Conservation (phyloP, 2,113 vertebrate genomes). For the Salminus brasiliensis region DNA sequence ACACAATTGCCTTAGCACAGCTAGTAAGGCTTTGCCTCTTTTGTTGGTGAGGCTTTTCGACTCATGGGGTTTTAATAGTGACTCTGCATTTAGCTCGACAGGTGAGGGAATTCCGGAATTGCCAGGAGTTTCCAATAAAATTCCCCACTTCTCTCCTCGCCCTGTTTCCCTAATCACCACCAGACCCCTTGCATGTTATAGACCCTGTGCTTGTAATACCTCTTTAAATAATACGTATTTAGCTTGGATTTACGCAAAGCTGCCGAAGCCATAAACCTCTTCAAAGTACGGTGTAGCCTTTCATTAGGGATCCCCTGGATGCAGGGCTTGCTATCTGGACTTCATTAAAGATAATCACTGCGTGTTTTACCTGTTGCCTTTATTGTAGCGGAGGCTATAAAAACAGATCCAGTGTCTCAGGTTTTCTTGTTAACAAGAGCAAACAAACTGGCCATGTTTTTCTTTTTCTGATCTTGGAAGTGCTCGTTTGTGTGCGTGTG, state of each 20-base stretch:
- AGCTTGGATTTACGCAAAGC: constrained; percentile 79
- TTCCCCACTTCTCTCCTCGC: constrained; percentile 63
- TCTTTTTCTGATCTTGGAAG: constrained; percentile 36
- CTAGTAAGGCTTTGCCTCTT: background rate
- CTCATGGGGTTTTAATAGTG: background rate
- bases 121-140: constrained; percentile 65
- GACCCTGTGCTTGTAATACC: constrained; percentile 77
- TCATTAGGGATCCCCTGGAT: constrained; percentile 77
- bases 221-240: constrained; percentile 84
- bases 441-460: constrained; percentile 63
- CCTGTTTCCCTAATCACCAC: constrained; percentile 72
- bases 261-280: constrained; percentile 79
- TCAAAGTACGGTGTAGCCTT: constrained; percentile 83
- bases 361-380: constrained; percentile 80
- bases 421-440: constrained; percentile 77
- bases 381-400: constrained; percentile 80
- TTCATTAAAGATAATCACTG: constrained; percentile 83
- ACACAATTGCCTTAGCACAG: background rate
- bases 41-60: constrained; percentile 2
- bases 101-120: constrained; percentile 55
- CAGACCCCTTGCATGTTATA: constrained; percentile 70
- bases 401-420: constrained; percentile 72
- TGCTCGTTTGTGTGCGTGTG: background rate
- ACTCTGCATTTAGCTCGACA: constrained; percentile 42
- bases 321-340: constrained; percentile 77